phyloP scores from a whole-genome alignment of 2,797 vertebrate genomes.

The Propithecus deckenii region DNA sequence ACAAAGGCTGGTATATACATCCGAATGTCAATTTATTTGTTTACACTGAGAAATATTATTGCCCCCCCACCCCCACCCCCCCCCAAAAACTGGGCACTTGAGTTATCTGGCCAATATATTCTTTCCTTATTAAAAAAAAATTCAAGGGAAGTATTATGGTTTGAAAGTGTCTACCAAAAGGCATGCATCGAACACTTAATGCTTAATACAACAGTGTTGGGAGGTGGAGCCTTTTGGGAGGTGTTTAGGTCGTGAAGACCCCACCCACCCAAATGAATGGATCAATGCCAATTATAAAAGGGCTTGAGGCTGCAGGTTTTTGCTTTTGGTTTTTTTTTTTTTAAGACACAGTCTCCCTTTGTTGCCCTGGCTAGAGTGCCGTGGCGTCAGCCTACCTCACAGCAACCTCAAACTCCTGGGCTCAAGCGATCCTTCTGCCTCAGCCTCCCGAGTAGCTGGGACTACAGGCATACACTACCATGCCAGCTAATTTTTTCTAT shows the following conservation, averaged over 20 bases:
- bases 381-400: too few relatives aligned
- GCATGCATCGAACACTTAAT: background rate
- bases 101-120: background rate
- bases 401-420: too few relatives aligned
- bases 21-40: background rate
- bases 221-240: background rate
- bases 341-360: too few relatives aligned
- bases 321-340: too few relatives aligned
- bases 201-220: background rate
- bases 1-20: background rate
- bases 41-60: constrained; percentile 8
- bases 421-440: too few relatives aligned
- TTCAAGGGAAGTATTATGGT: background rate
- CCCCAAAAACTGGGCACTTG: background rate
- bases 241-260: background rate
- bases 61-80: too few relatives aligned
- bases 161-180: background rate
- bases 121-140: background rate
- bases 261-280: background rate
- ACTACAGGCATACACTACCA: too few relatives aligned
- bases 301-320: background rate
- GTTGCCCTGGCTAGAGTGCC: too few relatives aligned
- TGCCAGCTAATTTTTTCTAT: too few relatives aligned
- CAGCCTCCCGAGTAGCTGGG: too few relatives aligned
- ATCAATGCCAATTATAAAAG: background rate